These are phyloP conservation scores for Mermis nigrescens DNA, from an alignment of 2,888 invertebrate species.

Conservation along the genomic window DNA sequence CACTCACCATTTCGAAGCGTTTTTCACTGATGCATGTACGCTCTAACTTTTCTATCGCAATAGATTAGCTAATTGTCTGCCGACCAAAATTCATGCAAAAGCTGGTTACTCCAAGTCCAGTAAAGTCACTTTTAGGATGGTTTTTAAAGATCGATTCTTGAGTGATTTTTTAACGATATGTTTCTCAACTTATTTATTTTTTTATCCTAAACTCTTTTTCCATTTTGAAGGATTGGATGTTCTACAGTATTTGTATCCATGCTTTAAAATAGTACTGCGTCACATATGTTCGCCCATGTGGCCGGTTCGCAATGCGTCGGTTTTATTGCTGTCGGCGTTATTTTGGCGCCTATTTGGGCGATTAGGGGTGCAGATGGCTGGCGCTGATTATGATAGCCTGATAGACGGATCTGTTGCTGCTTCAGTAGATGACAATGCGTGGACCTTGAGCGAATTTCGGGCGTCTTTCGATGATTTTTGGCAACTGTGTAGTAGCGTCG, in stretches of 20 bases:
- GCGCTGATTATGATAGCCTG: not conserved
- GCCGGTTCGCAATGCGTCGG: not conserved
- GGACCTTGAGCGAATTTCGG: not conserved
- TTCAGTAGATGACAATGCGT: not conserved
- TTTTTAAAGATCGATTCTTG: too few species aligned
- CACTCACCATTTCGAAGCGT: too few species aligned
- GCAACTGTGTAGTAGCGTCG: too few species aligned
- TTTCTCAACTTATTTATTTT: too few species aligned
- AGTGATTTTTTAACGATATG: too few species aligned
- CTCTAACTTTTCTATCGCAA: too few species aligned
- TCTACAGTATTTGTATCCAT: not conserved
- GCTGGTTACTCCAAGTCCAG: too few species aligned
- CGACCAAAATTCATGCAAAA: too few species aligned
- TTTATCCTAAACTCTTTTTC: not conserved
- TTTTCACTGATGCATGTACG: too few species aligned
- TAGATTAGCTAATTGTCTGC: too few species aligned
- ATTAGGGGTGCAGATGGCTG: not conserved
- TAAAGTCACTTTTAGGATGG: too few species aligned
- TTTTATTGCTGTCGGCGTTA: not conserved
- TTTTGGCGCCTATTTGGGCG: not conserved
- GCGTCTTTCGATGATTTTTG: not conserved
- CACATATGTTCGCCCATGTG: not conserved
- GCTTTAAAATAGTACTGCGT: not conserved
- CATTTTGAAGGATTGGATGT: not conserved
- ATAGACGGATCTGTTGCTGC: not conserved